Base-by-base conservation (phyloP, 2,113 vertebrate species). In the Melanotaenia duboulayi region DNA sequence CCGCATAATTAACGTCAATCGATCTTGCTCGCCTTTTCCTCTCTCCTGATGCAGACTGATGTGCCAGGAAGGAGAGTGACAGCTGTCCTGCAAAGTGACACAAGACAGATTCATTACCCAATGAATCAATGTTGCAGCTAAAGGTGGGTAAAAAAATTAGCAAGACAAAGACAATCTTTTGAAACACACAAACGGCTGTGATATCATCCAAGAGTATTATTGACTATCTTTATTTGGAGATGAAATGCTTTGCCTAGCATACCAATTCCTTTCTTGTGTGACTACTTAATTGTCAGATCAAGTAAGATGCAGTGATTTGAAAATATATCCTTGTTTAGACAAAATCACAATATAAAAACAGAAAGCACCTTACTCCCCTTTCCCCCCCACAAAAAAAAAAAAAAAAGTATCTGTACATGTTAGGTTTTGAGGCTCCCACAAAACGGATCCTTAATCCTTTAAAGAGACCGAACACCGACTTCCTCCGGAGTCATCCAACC, bases 1-100 rank as follows among this genome's bases (percentile, higher is more conserved):
- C 77, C 85, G 86, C 82, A 92, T 94, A 93, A 94, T 94, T 93
- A 93, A 89, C 84, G 59, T 69, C 70, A 75, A 95, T 94, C 85
- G 89, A 93, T 90, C 74, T 0, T 40, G 42, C 64, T 87, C 63
- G 61, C 25, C 67, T 91, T 91, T 93, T 93, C 92, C 85, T 81
- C 65, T 79, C 62, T 75, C 81, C 74, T 89, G 87, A 91, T 87
- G 86, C 23, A 32, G 55, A 66, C 56, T 32, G 28, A 79, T 69
- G 82, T 62, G 82, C 70, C 74, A 55, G 71, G 73, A 40, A 35
- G 57, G 55, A 77, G 92, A 93, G 76, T 86, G 90, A 90, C 87
- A 91, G 85, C 73, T 88, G 90, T 93, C 88, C 78, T n/a, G 60
- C 60, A 83, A 65, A 86, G 81, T 83, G 82, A 90, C 83, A 90